These are phyloP conservation scores for Halcyon leucocephala DNA, from an alignment of 2,797 vertebrate species.

Conservation along the genomic window DNA sequence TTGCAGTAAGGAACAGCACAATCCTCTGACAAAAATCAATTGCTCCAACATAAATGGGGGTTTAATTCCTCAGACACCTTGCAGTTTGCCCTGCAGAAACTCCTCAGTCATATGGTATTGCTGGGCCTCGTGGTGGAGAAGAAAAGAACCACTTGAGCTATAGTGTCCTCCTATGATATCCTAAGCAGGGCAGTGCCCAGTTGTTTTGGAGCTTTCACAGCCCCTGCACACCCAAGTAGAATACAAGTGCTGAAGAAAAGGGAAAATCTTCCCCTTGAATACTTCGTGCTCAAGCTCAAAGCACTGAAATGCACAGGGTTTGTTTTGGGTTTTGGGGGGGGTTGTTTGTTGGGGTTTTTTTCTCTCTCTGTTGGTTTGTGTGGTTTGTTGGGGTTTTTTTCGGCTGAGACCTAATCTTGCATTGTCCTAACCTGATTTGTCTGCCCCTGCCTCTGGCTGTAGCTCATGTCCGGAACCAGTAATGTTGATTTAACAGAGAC, in stretches of 20 bases:
- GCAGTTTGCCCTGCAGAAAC: neutral
- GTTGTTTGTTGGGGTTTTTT: neutral
- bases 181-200: accelerated
- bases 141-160: neutral
- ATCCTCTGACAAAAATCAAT: neutral
- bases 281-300: neutral
- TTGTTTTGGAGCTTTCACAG: neutral
- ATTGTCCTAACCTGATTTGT: conserved; percentile 3
- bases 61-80: neutral
- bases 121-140: neutral
- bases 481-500: conserved; percentile 9
- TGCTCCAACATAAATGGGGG: neutral
- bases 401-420: neutral
- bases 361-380: accelerated
- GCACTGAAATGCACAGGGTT: neutral
- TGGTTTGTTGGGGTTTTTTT: neutral
- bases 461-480: neutral
- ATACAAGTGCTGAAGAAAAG: neutral
- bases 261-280: neutral
- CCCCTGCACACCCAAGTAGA: neutral
- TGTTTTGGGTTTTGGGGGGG: neutral
- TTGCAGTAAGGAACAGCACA: neutral
- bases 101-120: neutral
- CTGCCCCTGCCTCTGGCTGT: conserved; percentile 8
- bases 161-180: neutral